phyloP scores from a whole-genome alignment of 1,140 invertebrate species.

The Nilaparvata lugens region DNA sequence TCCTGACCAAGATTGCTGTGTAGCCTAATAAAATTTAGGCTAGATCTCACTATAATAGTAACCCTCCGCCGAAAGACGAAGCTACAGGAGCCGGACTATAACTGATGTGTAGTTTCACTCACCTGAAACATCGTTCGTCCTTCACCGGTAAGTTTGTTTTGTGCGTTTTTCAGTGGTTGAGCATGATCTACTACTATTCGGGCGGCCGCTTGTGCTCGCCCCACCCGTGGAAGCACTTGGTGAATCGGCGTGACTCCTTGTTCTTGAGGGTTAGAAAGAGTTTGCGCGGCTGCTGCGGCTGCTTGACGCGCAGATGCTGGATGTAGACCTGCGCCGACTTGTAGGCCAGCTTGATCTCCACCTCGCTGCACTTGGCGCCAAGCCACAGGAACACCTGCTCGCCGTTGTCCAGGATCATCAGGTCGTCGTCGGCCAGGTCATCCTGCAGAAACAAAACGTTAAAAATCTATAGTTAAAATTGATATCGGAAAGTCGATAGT shows the following conservation, averaged over 20 bases:
- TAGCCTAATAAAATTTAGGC: too few relatives aligned
- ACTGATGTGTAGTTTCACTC: too few relatives aligned
- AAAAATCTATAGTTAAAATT: background rate
- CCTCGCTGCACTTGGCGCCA: slow-evolving; percentile 91
- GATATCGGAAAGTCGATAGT: too few relatives aligned
- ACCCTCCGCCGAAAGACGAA: too few relatives aligned
- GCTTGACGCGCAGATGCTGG: slow-evolving; percentile 92
- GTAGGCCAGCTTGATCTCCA: slow-evolving; percentile 97
- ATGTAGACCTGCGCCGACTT: slow-evolving; percentile 99
- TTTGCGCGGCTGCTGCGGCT: slow-evolving; percentile 84
- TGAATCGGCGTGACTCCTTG: slow-evolving; percentile 90
- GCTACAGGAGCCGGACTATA: too few relatives aligned
- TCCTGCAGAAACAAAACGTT: slow-evolving; percentile 53
- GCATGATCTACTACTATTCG: slow-evolving; percentile 32
- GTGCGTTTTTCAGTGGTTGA: background rate
- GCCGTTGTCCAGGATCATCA: slow-evolving; percentile 99
- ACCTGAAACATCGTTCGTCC: too few relatives aligned
- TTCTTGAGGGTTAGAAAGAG: slow-evolving; percentile 94
- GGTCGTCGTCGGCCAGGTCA: slow-evolving; percentile 98
- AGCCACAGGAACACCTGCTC: slow-evolving; percentile 97
- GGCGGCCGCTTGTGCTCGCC: slow-evolving; percentile 60
- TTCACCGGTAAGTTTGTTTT: too few relatives aligned
- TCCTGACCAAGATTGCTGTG: too few relatives aligned
- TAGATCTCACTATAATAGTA: too few relatives aligned
- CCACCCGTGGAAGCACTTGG: slow-evolving; percentile 99